Evolutionary conservation across 2,797 vertebrate species (phyloP).

Genomic region (Chelon auratus): DNA sequence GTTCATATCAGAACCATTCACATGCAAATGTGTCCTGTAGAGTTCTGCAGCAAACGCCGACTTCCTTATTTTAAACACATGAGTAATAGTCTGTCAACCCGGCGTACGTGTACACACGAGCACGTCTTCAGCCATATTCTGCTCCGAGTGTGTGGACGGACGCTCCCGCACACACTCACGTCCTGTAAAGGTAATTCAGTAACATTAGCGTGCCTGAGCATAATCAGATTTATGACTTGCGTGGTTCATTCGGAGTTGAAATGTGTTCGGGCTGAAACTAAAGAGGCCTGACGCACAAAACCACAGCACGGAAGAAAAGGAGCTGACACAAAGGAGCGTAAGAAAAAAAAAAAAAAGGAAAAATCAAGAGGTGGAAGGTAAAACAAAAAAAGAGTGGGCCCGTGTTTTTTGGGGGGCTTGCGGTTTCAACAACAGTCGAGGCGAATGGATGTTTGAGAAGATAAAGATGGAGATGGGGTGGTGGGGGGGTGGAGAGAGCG

Average conservation of each 20-base stretch:
- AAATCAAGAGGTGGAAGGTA: conserved; percentile 44
- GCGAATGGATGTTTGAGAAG: conserved; percentile 43
- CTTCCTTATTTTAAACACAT: background rate
- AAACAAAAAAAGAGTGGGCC: conserved; percentile 28
- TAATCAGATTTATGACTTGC: conserved; percentile 75
- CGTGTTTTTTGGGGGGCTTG: conserved; percentile 34
- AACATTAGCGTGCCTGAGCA: conserved; percentile 62
- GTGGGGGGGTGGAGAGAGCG: conserved; percentile 12
- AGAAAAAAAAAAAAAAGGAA: background rate
- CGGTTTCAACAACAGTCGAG: conserved; percentile 47
- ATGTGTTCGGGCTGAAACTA: conserved; percentile 66
- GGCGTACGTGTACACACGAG: background rate
- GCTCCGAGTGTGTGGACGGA: background rate
- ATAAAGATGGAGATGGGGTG: conserved; percentile 48
- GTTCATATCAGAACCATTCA: background rate
- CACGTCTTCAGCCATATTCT: conserved; percentile 10
- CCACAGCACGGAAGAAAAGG: conserved; percentile 34
- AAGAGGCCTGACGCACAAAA: conserved; percentile 57
- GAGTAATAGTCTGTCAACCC: background rate
- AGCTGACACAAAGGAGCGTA: conserved; percentile 31
- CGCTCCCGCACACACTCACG: background rate
- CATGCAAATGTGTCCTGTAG: background rate
- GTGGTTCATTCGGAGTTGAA: conserved; percentile 74
- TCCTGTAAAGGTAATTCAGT: conserved; percentile 60
- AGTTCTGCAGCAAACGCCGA: background rate